A percentile compares a stretch with the other conserved stretches of the same genome.
Evolutionary conservation across 2,113 vertebrate species (phyloP).

Genomic region (Cyanistes caeruleus): DNA sequence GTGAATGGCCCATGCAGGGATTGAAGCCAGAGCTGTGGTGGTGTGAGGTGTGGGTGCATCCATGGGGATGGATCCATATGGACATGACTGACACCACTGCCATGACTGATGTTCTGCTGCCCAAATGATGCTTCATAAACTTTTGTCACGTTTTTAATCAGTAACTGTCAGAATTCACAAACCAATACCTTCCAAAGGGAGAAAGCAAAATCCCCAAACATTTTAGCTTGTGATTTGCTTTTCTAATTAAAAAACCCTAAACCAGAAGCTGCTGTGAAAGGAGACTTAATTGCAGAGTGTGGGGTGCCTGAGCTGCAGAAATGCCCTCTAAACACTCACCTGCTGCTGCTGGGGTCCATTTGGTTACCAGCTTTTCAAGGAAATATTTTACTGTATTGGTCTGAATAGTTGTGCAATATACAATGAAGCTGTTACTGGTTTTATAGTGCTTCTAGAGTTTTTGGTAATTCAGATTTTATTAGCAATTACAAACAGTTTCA

Average conservation of each 20-base stretch:
- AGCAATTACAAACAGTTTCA: constrained; percentile 27
- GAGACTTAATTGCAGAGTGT: neutral
- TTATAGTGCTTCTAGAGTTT: neutral
- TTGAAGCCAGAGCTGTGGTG: rapidly evolving
- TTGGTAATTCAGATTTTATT: constrained; percentile 5
- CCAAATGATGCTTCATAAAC: neutral
- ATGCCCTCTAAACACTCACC: neutral
- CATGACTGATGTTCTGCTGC: neutral
- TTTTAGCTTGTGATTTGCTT: neutral
- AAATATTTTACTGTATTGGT: neutral
- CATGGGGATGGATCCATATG: neutral
- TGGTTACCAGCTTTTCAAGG: neutral
- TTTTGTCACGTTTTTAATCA: neutral
- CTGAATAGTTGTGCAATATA: neutral
- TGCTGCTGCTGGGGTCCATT: neutral
- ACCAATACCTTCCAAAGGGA: neutral
- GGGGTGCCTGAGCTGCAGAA: neutral
- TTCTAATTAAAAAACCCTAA: neutral
- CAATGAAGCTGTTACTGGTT: neutral
- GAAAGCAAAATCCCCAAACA: neutral
- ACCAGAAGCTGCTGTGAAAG: neutral
- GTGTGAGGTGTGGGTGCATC: neutral
- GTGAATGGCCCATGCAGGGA: rapidly evolving
- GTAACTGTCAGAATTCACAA: neutral
- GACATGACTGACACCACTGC: neutral